Conservation (phyloP, 1,140 invertebrate species). For the Drosophila asahinai region DNA sequence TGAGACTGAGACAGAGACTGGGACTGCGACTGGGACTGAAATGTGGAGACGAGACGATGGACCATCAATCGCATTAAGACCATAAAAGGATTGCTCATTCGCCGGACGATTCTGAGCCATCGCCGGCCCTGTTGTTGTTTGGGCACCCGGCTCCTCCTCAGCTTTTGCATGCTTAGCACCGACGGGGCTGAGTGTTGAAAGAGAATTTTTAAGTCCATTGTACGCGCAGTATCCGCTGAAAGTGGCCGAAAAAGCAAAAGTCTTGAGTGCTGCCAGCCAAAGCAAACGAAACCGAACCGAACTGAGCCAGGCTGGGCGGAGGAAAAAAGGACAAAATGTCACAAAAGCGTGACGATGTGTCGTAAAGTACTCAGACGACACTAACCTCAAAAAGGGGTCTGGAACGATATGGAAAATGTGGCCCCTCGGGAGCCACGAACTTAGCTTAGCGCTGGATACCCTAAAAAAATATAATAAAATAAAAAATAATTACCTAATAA, state of each 20-base stretch:
- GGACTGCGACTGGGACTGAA: constrained; percentile 19
- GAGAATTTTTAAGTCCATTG: constrained; percentile 81
- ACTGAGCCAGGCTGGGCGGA: background rate
- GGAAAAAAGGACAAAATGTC: constrained; percentile 78
- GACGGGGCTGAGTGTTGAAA: constrained; percentile 66
- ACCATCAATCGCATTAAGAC: constrained; percentile 84
- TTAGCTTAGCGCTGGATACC: constrained; percentile 39
- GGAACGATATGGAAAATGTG: constrained; percentile 44
- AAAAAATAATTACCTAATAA: no score
- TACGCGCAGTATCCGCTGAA: constrained; percentile 59
- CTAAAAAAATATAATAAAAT: background rate
- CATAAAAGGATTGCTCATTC: constrained; percentile 84
- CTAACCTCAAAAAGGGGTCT: constrained; percentile 60
- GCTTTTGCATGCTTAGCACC: constrained; percentile 55
- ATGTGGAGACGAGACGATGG: constrained; percentile 42
- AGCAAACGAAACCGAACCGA: constrained; percentile 7
- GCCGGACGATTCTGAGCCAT: constrained; percentile 53
- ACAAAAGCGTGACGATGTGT: constrained; percentile 84
- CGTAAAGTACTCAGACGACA: constrained; percentile 75
- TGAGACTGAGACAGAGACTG: constrained; percentile 10
- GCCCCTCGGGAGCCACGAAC: constrained; percentile 6
- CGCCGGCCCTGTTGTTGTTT: constrained; percentile 37
- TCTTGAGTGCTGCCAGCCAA: constrained; percentile 60
- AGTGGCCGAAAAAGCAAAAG: constrained; percentile 59
- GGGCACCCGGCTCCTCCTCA: constrained; percentile 30